Conservation (phyloP, 1,140 invertebrate genomes). For the Lucilia sericata region DNA sequence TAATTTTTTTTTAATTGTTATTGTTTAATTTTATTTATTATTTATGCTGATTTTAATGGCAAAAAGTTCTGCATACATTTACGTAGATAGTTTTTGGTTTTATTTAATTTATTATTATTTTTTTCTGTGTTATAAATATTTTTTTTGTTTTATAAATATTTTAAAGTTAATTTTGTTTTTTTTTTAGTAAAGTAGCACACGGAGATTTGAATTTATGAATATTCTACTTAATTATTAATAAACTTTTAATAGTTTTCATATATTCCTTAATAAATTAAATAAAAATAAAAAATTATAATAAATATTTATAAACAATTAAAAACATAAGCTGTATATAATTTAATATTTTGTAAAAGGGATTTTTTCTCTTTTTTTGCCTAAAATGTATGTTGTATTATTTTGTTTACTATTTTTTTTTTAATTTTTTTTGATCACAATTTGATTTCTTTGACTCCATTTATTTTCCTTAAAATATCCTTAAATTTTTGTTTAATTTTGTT, state of each 20-base stretch:
- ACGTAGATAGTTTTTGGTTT: slow-evolving; percentile 25
- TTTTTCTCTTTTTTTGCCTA: slow-evolving; percentile 35
- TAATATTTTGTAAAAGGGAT: background rate
- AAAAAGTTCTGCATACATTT: slow-evolving; percentile 36
- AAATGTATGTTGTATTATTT: slow-evolving; percentile 36
- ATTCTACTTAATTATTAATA: slow-evolving; percentile 39
- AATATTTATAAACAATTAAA: slow-evolving; percentile 15
- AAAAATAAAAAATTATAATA: slow-evolving; percentile 11
- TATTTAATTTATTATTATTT: slow-evolving; percentile 19
- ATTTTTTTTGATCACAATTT: slow-evolving; percentile 34
- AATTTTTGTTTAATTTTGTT: slow-evolving; percentile 30
- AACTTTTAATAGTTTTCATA: slow-evolving; percentile 39
- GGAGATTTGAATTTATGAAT: slow-evolving; percentile 41
- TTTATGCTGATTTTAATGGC: slow-evolving; percentile 30
- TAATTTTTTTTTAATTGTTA: background rate
- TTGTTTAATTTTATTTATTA: background rate
- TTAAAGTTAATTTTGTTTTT: slow-evolving; percentile 1
- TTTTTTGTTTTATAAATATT: slow-evolving; percentile 30
- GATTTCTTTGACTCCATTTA: slow-evolving; percentile 33
- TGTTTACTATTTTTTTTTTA: background rate
- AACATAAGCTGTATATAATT: background rate
- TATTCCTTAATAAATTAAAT: slow-evolving; percentile 25
- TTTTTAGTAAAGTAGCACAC: slow-evolving; percentile 45
- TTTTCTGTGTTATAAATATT: slow-evolving; percentile 30
- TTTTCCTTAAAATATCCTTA: slow-evolving; percentile 36